Conservation (phyloP, 2,113 vertebrate genomes). For the Amazona vittata region DNA sequence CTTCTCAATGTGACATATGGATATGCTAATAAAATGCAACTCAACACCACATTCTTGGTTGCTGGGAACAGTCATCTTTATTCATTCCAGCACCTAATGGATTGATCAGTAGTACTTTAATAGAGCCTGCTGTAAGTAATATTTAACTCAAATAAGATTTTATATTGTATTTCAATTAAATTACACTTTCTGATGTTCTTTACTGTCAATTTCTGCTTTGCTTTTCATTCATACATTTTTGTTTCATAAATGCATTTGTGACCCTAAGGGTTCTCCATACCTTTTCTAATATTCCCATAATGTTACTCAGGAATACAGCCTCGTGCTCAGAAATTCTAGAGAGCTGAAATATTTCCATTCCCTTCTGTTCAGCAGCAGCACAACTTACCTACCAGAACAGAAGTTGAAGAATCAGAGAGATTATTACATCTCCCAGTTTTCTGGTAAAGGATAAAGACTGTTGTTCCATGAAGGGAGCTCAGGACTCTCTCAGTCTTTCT, state of each 20-base stretch:
- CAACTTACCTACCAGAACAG: background rate
- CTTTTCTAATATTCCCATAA: background rate
- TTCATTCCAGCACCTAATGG: constrained; percentile 1
- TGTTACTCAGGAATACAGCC: background rate
- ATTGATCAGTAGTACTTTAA: constrained; percentile 40
- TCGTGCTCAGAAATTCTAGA: background rate
- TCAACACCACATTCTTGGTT: background rate
- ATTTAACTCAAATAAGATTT: constrained; percentile 45
- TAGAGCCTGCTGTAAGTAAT: background rate
- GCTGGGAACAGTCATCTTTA: background rate
- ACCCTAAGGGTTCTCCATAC: background rate
- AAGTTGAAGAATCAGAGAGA: background rate
- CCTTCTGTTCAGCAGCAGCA: background rate
- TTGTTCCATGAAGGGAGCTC: background rate
- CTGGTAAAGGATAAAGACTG: background rate
- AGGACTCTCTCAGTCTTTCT: background rate
- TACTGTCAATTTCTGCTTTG: constrained; percentile 3
- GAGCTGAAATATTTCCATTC: background rate
- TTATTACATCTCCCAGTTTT: background rate
- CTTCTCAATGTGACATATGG: background rate
- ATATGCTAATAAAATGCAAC: constrained; percentile 18
- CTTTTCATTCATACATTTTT: constrained; percentile 13
- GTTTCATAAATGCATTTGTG: background rate
- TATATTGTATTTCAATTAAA: constrained; percentile 48
- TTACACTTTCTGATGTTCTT: background rate